These are phyloP conservation scores for Vireo altiloquus DNA, from an alignment of 2,113 vertebrate species.

Conservation along the genomic window DNA sequence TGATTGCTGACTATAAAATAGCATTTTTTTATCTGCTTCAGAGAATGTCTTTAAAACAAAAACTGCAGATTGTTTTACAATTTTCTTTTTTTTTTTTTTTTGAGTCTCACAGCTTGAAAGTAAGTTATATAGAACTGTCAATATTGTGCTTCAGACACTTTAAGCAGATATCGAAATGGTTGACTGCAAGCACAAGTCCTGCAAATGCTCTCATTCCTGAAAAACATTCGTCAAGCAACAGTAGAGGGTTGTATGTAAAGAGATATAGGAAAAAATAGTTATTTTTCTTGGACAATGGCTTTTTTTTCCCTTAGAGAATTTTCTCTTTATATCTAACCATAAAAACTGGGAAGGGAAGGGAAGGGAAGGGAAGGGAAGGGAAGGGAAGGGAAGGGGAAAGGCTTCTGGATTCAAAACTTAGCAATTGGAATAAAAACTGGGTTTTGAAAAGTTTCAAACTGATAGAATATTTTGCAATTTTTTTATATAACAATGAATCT, in stretches of 20 bases:
- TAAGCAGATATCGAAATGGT: not conserved
- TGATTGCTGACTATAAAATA: constrained; percentile 7
- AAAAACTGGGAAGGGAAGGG: not conserved
- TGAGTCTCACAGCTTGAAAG: not conserved
- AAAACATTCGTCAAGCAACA: not conserved
- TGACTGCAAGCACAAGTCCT: not conserved
- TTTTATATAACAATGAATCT: not conserved
- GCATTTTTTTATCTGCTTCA: not conserved
- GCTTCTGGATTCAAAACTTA: not conserved
- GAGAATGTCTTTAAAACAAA: not conserved
- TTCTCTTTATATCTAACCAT: not conserved
- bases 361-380: not conserved
- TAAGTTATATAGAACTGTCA: not conserved
- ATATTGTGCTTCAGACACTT: not conserved
- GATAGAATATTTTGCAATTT: not conserved
- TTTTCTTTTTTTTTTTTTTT: not conserved
- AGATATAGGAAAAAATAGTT: not conserved
- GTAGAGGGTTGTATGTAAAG: not conserved
- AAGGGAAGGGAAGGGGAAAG: not conserved
- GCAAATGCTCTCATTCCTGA: not conserved
- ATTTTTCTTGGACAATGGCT: not conserved
- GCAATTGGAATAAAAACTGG: not conserved
- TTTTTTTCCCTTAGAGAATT: not conserved
- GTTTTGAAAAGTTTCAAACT: not conserved
- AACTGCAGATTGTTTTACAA: not conserved